These are phyloP conservation scores for Platynereis dumerilii DNA, from an alignment of 2,888 invertebrate genomes.

Conservation along the genomic window DNA sequence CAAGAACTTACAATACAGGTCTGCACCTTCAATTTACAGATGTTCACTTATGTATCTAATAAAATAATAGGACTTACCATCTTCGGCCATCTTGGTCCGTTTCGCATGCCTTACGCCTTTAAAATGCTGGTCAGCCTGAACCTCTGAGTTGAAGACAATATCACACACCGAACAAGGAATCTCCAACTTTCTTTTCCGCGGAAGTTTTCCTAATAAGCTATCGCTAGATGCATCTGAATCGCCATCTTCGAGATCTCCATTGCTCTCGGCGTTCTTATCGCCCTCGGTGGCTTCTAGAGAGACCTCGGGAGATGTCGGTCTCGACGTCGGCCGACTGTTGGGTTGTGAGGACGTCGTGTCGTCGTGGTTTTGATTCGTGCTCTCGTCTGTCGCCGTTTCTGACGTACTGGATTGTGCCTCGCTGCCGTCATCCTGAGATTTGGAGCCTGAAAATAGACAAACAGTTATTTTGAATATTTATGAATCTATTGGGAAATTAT, in stretches of 20 bases:
- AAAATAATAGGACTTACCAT: no score
- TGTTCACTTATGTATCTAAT: no score
- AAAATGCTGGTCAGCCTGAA: slow-evolving; percentile 25
- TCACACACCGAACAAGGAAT: slow-evolving; percentile 25
- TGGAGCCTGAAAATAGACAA: no score
- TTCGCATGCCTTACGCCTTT: slow-evolving; percentile 22
- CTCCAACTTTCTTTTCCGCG: slow-evolving; percentile 21
- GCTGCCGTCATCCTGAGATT: no score
- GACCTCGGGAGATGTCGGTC: neutral
- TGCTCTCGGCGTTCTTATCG: neutral
- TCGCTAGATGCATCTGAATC: slow-evolving; percentile 19
- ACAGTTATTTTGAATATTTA: no score
- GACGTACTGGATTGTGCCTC: neutral
- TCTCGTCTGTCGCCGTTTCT: neutral
- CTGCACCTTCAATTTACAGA: no score
- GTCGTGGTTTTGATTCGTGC: neutral
- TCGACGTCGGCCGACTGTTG: neutral
- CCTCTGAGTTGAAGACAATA: slow-evolving; percentile 26
- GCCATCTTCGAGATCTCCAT: slow-evolving; percentile 10
- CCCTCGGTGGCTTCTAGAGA: no score
- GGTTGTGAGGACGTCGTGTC: neutral
- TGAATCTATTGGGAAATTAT: no score
- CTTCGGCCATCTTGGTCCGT: slow-evolving; percentile 22
- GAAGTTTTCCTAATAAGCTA: slow-evolving; percentile 23
- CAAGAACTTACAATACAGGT: no score